Base-by-base conservation (phyloP, 2,797 vertebrate genomes). In the Dallia pectoralis region DNA sequence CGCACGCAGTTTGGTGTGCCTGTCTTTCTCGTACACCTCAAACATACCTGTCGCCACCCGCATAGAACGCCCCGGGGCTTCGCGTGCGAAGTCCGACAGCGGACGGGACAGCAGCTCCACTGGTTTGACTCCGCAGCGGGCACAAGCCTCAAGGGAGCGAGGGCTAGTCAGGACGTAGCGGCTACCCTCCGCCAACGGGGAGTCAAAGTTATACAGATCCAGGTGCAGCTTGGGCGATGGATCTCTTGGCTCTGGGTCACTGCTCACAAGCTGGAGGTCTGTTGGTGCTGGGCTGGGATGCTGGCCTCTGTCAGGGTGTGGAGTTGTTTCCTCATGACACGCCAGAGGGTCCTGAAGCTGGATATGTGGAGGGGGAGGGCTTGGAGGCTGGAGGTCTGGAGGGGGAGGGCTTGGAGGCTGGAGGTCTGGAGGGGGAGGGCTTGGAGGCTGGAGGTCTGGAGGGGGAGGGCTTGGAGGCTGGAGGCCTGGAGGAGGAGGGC, bases 161-260 rank as follows among this genome's bases (percentile, higher is more conserved):
- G 97, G 97, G 86, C 97, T 99, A 12, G 97, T 99, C 75, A 99
- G 88, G 86, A 99, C 97, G 44, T 99, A 99, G 72, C 97, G 96
- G 84, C 97, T 98, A 84, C 96, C 96, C 87, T 99, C 97, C 0
- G 97, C 97, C 15, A 89, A 95, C 0, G 95, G 92, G 0, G 94
- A 94, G 89, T 98, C 95, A 71, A 99, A 99, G 92, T 98, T 99
- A 89, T 94, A 97, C 64, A 99, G 94, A 78, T 99, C 97, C 86
- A 99, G 88, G 87, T 98, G 96, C 80, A 99, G 65, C 84, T 97
- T 92, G 0, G 94, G 94, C 0, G 94, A 91, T 63, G 85, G 77
- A 49, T 95, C 1, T 14, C 53, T 27, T 9, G 53, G 53, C 53
- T 59, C 94, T 62, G 86, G 87, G 22, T 79, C 82, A 0, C 79